Evolutionary conservation across 2,797 vertebrate species (phyloP), one percentile per base, ranked within the genome.

Genomic region (Diceros bicornis): DNA sequence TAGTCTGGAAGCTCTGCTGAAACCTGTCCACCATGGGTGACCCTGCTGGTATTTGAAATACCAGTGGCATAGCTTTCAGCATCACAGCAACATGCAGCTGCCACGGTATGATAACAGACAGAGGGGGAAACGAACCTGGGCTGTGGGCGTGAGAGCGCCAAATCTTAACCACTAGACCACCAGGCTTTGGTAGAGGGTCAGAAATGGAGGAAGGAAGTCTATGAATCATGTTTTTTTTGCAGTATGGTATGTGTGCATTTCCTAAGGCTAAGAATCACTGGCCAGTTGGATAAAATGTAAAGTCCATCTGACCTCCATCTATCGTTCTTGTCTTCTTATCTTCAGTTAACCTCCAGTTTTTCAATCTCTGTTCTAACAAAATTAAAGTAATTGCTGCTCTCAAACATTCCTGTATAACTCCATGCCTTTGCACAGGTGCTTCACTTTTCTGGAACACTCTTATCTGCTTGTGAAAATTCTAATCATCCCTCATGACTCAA

Each of bases 361-460:
- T 75, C 62, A 77, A 81, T 59, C 29, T 23, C 47, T 57, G 9
- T 78, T 95, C 21, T 47, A 92, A 44, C 13, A 75, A 72, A 89
- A 68, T 47, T 82, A 69, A 87, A 81, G 20, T 6, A 71, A 44
- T 91, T 96, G 37, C 52, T 91, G 2, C 25, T 95, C 34, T 89
- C 14, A 71, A 78, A 86, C 12, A 47, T 32, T 93, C 21, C 55
- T 41, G 20, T 41, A 64, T 64, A 32, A 32, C 27, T 83, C 21
- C 55, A 50, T 41, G 59, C 57, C 44, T 69, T 69, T 93, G 25
- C 23, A 62, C 2, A 83, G 62, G 10, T 2, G 7, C 14, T 78
- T 82, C 50, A 74, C 34, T 37, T 74, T 94, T 81, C 59, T 82
- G 21, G 25, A 95, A 44, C 68, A 86, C 20, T 75, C 62, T 87